Evolutionary conservation across 2,113 vertebrate genomes (phyloP), one percentile per base, ranked within the genome.

Genomic region (Pycnonotus jocosus): DNA sequence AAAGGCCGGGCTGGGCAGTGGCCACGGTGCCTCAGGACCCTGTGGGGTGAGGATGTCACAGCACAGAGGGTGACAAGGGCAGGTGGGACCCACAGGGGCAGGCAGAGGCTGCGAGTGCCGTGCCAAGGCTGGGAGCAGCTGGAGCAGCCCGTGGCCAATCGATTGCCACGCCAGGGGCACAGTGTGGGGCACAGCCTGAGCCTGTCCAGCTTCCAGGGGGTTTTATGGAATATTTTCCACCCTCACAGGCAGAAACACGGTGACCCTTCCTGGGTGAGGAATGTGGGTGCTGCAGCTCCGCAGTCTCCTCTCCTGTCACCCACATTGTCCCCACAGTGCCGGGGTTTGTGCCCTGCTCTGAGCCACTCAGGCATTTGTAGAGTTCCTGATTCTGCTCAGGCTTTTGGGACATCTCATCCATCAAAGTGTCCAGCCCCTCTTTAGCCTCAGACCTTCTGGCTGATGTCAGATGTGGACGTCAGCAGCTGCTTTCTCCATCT

Each of bases 401-500:
- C 4, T 82, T 69, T 73, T 45, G 40, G 62, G 44, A 24, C 28
- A 9, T 62, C 47, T 54, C 51, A 21, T 50, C 69, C 85, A 57
- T 73, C 38, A 9, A 12, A 24, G 42, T 37, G 42, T 21, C n/a
- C n/a, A 9, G 65, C 35, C 51, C 21, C 45, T 31, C 62, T 88
- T 80, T 86, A 86, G 45, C 82, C 74, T 78, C 13, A 22, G 68
- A 76, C 79, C 90, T 95, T 74, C 85, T 96, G 88, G 93, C 95
- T 94, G 88, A 25, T 94, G 96, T 96, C 97, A 93, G 92, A 90
- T n/a, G 90, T 57, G 91, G 93, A 80, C 7, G 2, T 48, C 61
- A 96, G 95, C 97, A 97, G 96, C 95, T 98, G 98, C 95, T 96
- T 93, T 88, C 94, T 95, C 95, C 87, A 68, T 84, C 93, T 88